Conservation (phyloP, 2,888 invertebrate species). For the Meiosimyza platycephala region DNA sequence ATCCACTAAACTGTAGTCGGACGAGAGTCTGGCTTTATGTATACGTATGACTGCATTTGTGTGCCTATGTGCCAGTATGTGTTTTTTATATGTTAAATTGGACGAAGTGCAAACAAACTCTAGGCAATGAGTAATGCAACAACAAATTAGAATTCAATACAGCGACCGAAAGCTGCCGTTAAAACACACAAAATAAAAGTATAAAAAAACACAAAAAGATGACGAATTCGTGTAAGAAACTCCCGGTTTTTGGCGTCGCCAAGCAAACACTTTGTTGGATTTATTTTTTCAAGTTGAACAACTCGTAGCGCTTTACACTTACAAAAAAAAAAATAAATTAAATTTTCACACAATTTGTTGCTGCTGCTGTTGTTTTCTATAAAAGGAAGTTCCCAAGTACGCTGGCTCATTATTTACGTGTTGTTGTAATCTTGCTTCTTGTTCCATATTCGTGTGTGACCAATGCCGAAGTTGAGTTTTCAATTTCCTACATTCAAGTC, state of each 20-base stretch:
- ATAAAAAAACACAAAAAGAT: conserved; percentile 13
- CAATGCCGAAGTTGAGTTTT: conserved; percentile 24
- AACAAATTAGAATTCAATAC: conserved; percentile 27
- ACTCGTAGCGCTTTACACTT: neutral
- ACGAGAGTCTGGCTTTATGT: too few relatives aligned
- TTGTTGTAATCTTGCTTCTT: conserved; percentile 24
- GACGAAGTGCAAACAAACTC: conserved; percentile 40
- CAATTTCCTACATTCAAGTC: conserved; percentile 26
- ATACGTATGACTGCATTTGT: conserved; percentile 3
- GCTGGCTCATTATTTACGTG: conserved; percentile 41
- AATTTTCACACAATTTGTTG: conserved; percentile 20
- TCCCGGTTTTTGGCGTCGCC: conserved; percentile 10
- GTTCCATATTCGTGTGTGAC: conserved; percentile 25
- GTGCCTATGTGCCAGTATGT: conserved; percentile 44
- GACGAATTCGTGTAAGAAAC: conserved; percentile 21
- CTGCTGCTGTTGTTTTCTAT: conserved; percentile 27
- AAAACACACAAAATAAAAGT: neutral
- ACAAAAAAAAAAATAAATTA: neutral
- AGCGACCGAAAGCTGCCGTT: too few relatives aligned
- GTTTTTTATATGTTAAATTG: conserved; percentile 59
- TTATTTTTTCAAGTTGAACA: conserved; percentile 7
- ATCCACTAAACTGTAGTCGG: too few relatives aligned
- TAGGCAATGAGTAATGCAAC: conserved; percentile 26
- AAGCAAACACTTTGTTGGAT: conserved; percentile 11
- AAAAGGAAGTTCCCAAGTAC: conserved; percentile 35